These are phyloP conservation scores for Campoplex nolae DNA, from an alignment of 2,888 invertebrate species.

Conservation along the genomic window DNA sequence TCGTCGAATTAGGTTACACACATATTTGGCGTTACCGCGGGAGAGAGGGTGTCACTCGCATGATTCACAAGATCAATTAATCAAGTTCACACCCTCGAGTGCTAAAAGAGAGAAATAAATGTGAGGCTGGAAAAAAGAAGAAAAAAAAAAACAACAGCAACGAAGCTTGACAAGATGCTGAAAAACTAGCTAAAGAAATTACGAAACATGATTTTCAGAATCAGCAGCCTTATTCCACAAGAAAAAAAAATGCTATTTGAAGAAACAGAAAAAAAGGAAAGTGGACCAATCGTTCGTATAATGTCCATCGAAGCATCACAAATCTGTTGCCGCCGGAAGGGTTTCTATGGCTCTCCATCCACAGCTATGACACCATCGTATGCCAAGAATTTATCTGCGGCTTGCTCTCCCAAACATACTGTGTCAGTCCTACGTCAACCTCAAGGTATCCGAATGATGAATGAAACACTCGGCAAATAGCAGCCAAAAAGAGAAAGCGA, in stretches of 20 bases:
- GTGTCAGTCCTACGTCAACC: conserved; percentile 5
- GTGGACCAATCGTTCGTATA: conserved; percentile 25
- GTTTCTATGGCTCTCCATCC: conserved; percentile 15
- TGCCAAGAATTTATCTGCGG: conserved; percentile 47
- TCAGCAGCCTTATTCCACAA: neutral
- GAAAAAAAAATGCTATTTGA: neutral
- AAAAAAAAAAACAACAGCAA: neutral
- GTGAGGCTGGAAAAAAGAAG: neutral
- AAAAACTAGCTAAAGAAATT: neutral
- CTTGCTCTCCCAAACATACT: neutral
- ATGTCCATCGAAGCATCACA: conserved; percentile 5
- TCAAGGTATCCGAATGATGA: conserved; percentile 65
- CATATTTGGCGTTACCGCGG: neutral
- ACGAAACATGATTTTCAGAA: neutral
- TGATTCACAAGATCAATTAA: conserved; percentile 15
- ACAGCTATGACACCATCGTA: conserved; percentile 23
- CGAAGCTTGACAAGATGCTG: neutral
- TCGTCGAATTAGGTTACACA: conserved; percentile 8
- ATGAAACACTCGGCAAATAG: conserved; percentile 60
- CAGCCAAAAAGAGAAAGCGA: conserved; percentile 11
- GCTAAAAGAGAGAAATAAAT: neutral
- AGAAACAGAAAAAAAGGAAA: neutral
- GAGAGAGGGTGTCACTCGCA: neutral
- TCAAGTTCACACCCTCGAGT: neutral
- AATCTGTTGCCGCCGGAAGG: conserved; percentile 30